Evolutionary conservation across 2,888 invertebrate species (phyloP), one percentile per base, ranked within the genome.

Genomic region (Trypoxylon attenuatum): DNA sequence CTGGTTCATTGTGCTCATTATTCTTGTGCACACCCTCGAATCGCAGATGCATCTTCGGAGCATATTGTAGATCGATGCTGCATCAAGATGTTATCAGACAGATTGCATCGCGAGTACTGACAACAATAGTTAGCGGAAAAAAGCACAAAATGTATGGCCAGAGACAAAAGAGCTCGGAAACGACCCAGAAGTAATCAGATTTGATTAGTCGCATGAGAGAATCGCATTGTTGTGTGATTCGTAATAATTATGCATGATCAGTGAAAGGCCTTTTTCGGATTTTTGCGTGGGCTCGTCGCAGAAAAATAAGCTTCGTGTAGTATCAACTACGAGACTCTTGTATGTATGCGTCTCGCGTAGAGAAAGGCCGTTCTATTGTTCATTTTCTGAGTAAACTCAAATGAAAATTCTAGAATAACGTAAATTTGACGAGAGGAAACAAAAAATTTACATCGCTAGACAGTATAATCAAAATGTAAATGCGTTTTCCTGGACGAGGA

Each of bases 211-310:
- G 10, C 13, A 33, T 13, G 33, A 67, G 60, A 59, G 60, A 57
- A 60, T 55, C 52, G 70, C 71, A 66, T 66, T 68, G 68, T 66
- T 64, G 67, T 50, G 62, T 66, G 62, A 55, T 68, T 62, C 59
- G 42, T 59, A 56, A 68, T 69, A 70, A 71, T n/a, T 73, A 68
- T 69, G 67, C 69, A 73, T 76, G 78, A 77, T 79, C 74, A 77
- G 69, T 66, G 67, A 67, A 49, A 64, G 56, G 57, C 55, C 52
- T 55, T 53, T 69, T 66, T 62, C 58, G 65, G 60, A 42, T 46
- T n/a, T 5, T 33, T 38, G 79, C 79, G 78, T 78, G 54, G 66
- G 60, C 62, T 45, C 59, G 43, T 49, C 61, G 41, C 21, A 45
- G 52, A 57, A 73, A 78, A 76, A 78, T 76, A 33, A 10, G 33